phyloP scores from a whole-genome alignment of 2,113 vertebrate species.

The Sturnus vulgaris region DNA sequence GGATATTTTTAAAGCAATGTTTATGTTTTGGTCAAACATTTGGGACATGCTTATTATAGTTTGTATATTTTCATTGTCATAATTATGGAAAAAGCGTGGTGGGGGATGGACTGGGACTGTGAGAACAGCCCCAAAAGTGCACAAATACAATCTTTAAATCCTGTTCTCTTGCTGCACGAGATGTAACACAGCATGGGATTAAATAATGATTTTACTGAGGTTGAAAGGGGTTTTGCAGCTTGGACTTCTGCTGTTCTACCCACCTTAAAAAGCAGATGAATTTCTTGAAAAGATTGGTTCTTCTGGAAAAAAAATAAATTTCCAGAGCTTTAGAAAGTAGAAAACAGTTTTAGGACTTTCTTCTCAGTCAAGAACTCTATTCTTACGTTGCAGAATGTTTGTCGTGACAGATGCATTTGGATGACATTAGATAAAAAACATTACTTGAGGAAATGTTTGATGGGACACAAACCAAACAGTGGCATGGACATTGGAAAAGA shows the following conservation, averaged over 20 bases:
- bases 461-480: not conserved
- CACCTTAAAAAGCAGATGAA: not conserved
- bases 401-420: not conserved
- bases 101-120: not conserved
- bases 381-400: not conserved
- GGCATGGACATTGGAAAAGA: not conserved
- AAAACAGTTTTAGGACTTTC: not conserved
- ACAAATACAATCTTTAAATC: not conserved
- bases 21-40: not conserved
- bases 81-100: not conserved
- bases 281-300: not conserved
- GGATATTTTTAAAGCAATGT: not conserved
- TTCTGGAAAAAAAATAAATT: not conserved
- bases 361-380: not conserved
- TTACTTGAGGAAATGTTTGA: slow-evolving; percentile 38
- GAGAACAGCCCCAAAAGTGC: not conserved
- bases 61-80: not conserved
- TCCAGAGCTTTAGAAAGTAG: not conserved
- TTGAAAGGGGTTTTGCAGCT: not conserved
- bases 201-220: not conserved
- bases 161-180: not conserved
- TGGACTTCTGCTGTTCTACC: not conserved
- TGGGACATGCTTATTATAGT: not conserved
- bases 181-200: not conserved
- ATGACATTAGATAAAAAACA: not conserved